A percentile compares a stretch with the other conserved stretches of the same genome.
Evolutionary conservation across 2,113 vertebrate genomes (phyloP).

Genomic region (Pseudorectes ferrugineus): DNA sequence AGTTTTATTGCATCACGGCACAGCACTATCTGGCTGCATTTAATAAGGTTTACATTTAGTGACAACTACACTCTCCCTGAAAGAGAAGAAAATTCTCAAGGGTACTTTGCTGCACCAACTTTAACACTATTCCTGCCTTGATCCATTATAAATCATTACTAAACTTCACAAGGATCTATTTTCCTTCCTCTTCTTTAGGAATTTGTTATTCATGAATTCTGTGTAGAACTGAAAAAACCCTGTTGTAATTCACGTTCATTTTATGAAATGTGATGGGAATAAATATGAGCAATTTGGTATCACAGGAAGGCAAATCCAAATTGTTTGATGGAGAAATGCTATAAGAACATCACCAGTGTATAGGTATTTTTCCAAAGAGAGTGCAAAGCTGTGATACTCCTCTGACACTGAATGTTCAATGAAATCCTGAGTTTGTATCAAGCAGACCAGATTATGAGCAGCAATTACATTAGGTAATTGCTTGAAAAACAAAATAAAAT

Average conservation of each 20-base stretch:
- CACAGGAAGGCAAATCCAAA: neutral
- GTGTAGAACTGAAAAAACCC: neutral
- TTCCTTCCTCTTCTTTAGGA: neutral
- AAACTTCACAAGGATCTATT: neutral
- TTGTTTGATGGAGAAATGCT: neutral
- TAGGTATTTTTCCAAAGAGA: neutral
- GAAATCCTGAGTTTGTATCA: neutral
- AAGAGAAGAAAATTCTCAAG: neutral
- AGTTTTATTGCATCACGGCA: neutral
- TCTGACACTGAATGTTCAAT: neutral
- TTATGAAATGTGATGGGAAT: neutral
- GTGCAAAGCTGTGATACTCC: neutral
- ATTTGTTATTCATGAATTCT: neutral
- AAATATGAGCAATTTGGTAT: neutral
- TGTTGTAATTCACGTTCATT: neutral
- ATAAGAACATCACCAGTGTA: neutral
- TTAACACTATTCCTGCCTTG: neutral
- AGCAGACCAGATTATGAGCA: neutral
- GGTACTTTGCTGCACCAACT: neutral
- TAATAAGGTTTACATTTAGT: neutral
- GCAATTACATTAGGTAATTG: slow-evolving; percentile 20
- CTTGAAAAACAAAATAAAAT: slow-evolving; percentile 15
- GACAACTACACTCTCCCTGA: neutral
- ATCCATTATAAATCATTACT: neutral
- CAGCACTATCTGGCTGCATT: neutral